These are phyloP conservation scores for Platynereis dumerilii DNA, from an alignment of 2,888 invertebrate species.

Conservation along the genomic window DNA sequence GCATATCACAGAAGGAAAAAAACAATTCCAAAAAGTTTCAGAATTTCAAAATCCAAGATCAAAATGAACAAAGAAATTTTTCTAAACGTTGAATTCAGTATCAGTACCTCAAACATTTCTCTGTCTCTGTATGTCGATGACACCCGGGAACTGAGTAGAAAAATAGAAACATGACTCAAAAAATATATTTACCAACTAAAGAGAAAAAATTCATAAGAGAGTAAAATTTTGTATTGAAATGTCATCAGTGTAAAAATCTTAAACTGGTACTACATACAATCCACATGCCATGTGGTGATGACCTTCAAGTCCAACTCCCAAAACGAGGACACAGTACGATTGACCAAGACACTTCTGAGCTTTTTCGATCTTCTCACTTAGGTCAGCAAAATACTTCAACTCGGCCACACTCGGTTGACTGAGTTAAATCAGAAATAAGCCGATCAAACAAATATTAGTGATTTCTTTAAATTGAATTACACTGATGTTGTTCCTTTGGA, in stretches of 20 bases:
- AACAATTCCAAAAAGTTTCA: too few relatives aligned
- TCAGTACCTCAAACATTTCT: constrained; percentile 58
- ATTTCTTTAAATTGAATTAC: too few relatives aligned
- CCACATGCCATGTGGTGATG: constrained; percentile 63
- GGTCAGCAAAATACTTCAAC: constrained; percentile 47
- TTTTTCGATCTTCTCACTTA: constrained; percentile 47
- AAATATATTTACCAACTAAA: too few relatives aligned
- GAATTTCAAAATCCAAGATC: too few relatives aligned
- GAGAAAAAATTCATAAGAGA: too few relatives aligned
- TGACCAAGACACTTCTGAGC: constrained; percentile 59
- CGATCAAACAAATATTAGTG: too few relatives aligned
- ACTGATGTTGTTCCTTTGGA: too few relatives aligned
- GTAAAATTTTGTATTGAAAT: not conserved
- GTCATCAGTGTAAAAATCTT: not conserved
- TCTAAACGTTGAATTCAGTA: too few relatives aligned
- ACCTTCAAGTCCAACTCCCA: constrained; percentile 57
- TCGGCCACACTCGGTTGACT: constrained; percentile 58
- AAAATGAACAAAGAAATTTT: too few relatives aligned
- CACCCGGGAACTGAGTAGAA: constrained; percentile 51
- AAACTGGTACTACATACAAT: constrained; percentile 21
- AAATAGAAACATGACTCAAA: too few relatives aligned
- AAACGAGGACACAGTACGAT: constrained; percentile 58
- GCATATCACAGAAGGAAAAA: too few relatives aligned
- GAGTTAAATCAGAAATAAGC: too few relatives aligned
- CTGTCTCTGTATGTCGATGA: constrained; percentile 60